A percentile compares a stretch with the other conserved stretches of the same genome.
Evolutionary conservation across 2,797 vertebrate species (phyloP).

Genomic region (Pelochelys cantorii): DNA sequence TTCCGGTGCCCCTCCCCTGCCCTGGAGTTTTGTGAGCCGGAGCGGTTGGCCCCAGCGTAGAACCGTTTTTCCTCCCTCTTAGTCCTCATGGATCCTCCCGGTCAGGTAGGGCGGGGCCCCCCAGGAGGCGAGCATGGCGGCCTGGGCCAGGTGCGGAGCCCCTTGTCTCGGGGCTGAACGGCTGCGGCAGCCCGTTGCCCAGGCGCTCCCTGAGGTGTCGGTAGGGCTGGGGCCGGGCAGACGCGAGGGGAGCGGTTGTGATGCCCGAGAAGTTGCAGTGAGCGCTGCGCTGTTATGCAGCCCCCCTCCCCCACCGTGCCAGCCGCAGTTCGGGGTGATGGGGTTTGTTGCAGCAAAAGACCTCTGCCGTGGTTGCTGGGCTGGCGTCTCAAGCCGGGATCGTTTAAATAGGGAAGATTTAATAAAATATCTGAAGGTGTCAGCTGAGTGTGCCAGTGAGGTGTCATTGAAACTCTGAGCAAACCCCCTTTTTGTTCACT

Average conservation of each 20-base stretch:
- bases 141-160: constrained; percentile 11
- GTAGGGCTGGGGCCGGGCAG: neutral
- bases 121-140: neutral
- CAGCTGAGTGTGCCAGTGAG: too few relatives aligned
- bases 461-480: neutral
- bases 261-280: neutral
- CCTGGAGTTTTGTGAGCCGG: rapidly evolving
- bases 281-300: neutral
- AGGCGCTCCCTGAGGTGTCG: neutral
- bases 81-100: neutral
- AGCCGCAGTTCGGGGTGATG: neutral
- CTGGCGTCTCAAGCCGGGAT: neutral
- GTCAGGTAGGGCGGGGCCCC: constrained; percentile 25
- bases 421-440: neutral
- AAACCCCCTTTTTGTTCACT: neutral
- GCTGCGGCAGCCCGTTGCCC: neutral
- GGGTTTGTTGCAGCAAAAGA: neutral
- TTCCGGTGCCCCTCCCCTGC: neutral
- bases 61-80: neutral
- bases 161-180: neutral
- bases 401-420: neutral
- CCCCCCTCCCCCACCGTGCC: neutral
- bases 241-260: neutral
- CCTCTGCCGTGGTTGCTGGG: neutral
- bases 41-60: too few relatives aligned